Conservation (phyloP, 2,113 vertebrate species). For the Nestor notabilis region DNA sequence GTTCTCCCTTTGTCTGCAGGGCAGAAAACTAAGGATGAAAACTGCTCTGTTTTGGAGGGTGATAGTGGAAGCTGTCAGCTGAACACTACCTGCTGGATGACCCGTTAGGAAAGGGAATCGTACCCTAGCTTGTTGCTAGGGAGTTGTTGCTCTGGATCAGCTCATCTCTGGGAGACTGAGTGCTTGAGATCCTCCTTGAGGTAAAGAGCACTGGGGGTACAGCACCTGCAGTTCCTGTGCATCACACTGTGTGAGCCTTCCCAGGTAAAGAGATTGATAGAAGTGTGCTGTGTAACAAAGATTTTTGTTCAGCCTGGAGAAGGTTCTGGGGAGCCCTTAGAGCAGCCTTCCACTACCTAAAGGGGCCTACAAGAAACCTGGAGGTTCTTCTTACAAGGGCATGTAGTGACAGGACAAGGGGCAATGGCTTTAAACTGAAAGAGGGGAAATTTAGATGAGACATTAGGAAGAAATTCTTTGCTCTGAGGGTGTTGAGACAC, state of each 20-base stretch:
- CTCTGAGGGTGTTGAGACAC: not conserved
- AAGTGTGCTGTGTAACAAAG: not conserved
- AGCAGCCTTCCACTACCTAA: not conserved
- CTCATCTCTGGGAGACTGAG: rapidly evolving
- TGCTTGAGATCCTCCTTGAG: not conserved
- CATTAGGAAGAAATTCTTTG: not conserved
- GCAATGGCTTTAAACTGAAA: not conserved
- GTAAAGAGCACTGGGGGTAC: not conserved
- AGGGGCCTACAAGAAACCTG: not conserved
- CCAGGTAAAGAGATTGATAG: rapidly evolving
- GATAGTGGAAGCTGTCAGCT: not conserved
- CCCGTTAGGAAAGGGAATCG: not conserved
- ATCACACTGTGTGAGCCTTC: not conserved
- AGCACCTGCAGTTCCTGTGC: rapidly evolving
- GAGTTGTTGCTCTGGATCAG: not conserved
- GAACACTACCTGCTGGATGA: not conserved
- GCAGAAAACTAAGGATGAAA: not conserved
- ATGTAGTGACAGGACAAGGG: not conserved
- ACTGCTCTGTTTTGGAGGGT: not conserved
- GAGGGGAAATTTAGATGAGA: not conserved
- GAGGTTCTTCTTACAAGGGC: not conserved
- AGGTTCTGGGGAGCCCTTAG: not conserved
- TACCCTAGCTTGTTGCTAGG: not conserved
- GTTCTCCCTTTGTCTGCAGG: not conserved
- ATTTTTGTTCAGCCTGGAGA: not conserved